Evolutionary conservation across 2,797 vertebrate species (phyloP).

Genomic region (Pterois miles): DNA sequence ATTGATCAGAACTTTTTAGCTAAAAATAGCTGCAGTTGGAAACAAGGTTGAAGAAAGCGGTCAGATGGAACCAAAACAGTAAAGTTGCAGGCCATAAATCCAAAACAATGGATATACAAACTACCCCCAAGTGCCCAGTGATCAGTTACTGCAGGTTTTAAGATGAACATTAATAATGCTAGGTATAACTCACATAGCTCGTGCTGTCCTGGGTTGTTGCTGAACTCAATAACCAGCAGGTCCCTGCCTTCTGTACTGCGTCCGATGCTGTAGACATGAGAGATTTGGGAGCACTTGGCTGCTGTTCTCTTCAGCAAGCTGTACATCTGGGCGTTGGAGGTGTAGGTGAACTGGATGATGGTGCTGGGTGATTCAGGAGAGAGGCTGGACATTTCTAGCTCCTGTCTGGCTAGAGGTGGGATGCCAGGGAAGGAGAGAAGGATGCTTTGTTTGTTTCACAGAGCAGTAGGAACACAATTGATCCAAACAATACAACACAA

Average conservation of each 20-base stretch:
- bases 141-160: not conserved
- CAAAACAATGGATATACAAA: not conserved
- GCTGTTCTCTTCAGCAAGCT: slow-evolving; percentile 89
- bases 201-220: slow-evolving; percentile 91
- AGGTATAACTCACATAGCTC: slow-evolving; percentile 88
- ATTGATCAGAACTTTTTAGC: not conserved
- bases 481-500: not conserved
- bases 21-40: not conserved
- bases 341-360: slow-evolving; percentile 91
- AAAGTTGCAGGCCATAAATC: not conserved
- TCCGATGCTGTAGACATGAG: slow-evolving; percentile 94
- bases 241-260: slow-evolving; percentile 93
- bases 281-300: slow-evolving; percentile 89
- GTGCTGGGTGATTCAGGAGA: slow-evolving; percentile 84
- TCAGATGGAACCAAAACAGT: not conserved
- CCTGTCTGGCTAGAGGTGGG: slow-evolving; percentile 78
- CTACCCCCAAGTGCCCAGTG: not conserved
- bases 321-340: slow-evolving; percentile 92
- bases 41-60: not conserved
- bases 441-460: not conserved
- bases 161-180: not conserved
- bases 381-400: slow-evolving; percentile 68
- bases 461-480: not conserved
- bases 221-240: slow-evolving; percentile 95
- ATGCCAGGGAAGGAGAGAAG: not conserved